Conservation (phyloP, 2,888 invertebrate genomes). For the Eupithecia subfuscata region DNA sequence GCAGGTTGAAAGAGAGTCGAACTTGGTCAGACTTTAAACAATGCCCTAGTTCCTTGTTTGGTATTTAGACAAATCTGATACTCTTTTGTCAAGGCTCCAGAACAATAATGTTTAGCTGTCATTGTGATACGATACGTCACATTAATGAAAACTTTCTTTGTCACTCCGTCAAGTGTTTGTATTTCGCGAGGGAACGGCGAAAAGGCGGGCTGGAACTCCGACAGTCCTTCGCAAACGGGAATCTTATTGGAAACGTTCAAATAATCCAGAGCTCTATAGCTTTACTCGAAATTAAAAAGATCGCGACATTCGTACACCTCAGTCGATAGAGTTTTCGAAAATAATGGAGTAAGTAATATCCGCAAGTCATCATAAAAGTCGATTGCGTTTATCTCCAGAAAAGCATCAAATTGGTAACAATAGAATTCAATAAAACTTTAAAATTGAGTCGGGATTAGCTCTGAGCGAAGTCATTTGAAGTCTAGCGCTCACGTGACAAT, state of each 20-base stretch:
- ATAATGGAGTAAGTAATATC: constrained; percentile 7
- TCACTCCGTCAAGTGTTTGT: constrained; percentile 23
- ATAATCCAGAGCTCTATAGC: not conserved
- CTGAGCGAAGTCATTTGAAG: constrained; percentile 20
- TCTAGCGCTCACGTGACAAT: not conserved
- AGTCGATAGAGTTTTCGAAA: constrained; percentile 8
- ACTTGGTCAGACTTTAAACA: not conserved
- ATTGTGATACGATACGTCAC: constrained; percentile 8
- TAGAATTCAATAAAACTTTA: constrained; percentile 27
- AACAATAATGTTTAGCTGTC: constrained; percentile 11
- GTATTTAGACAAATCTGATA: constrained; percentile 3
- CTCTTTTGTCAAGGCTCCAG: constrained; percentile 1
- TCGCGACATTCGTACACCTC: not conserved
- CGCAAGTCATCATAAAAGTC: constrained; percentile 6
- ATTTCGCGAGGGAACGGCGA: constrained; percentile 28
- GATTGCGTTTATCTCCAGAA: constrained; percentile 15
- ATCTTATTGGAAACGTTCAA: constrained; percentile 3
- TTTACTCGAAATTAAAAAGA: not conserved
- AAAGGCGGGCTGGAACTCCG: constrained; percentile 27
- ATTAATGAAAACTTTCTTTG: constrained; percentile 10
- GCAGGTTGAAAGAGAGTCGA: not conserved
- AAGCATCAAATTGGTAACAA: constrained; percentile 23
- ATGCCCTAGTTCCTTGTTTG: not conserved
- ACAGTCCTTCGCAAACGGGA: not conserved
- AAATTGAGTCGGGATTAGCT: constrained; percentile 22